A percentile compares a stretch with the other conserved stretches of the same genome.
Evolutionary conservation across 2,113 vertebrate species (phyloP).

Genomic region (Aythya baeri): DNA sequence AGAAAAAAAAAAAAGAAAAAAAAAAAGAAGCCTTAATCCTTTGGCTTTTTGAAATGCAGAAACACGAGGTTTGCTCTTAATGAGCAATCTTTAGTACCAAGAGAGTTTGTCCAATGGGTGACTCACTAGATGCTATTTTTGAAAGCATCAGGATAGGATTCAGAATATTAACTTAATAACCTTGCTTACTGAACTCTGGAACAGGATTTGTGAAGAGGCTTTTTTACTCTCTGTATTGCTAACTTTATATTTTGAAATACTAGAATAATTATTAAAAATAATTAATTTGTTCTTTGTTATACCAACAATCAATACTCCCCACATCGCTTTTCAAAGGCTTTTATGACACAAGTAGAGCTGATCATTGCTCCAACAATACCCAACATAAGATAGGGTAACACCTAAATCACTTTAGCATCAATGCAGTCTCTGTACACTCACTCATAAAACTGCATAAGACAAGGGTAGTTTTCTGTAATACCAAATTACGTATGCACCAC

Average conservation of each 20-base stretch:
- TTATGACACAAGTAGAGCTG: not conserved
- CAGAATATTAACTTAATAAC: not conserved
- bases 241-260: not conserved
- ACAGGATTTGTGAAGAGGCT: not conserved
- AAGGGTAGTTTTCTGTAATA: not conserved
- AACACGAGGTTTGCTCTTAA: not conserved
- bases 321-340: not conserved
- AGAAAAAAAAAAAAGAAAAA: not conserved
- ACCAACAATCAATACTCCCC: not conserved
- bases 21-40: not conserved
- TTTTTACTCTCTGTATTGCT: not conserved
- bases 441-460: not conserved
- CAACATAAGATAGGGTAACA: not conserved
- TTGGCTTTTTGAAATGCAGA: not conserved
- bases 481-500: not conserved
- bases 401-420: not conserved
- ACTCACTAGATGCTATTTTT: not conserved
- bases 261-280: not conserved
- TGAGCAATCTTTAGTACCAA: not conserved
- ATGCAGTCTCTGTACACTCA: not conserved
- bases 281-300: not conserved
- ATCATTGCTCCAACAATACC: not conserved
- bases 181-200: not conserved
- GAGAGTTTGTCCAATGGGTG: not conserved
- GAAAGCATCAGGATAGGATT: not conserved